Evolutionary conservation across 2,797 vertebrate species (phyloP), one percentile per base, ranked within the genome.

Genomic region (Parambassis ranga): DNA sequence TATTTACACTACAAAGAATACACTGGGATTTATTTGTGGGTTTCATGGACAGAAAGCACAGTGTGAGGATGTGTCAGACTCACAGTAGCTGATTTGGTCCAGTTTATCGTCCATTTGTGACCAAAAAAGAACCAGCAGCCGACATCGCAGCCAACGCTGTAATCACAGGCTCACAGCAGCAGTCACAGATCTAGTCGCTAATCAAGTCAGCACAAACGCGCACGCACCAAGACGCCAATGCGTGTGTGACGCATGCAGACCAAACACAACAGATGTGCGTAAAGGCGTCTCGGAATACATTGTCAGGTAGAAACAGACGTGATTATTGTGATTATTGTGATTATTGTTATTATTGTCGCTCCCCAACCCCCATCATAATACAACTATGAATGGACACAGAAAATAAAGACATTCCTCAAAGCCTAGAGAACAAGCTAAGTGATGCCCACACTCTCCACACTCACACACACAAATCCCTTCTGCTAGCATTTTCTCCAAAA

Each of bases 111-210:
- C 36, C 4, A 0, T 65, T 36, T 26, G 56, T 61, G 63, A 63
- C 61, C 72, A 69, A 56, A n/a, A 65, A 60, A 48, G 37, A 70
- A 35, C 3, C 50, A 52, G 69, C 58, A 71, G 75, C 61, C 62
- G 74, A 65, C 43, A 38, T 56, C 64, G 62, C 47, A 68, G 71
- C 49, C 77, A 73, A 28, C 23, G 2, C 47, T 74, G 56, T 74
- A 71, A 82, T 83, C 82, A 75, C 59, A 60, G 58, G 24, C 56
- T 65, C 61, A 59, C 64, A 75, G 71, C 59, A 64, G 75, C 59
- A 79, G 81, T 82, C 75, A 68, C 66, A 75, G 66, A 51, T 65
- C 44, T 26, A 52, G 42, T 11, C 1, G 13, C 59, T 72, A 80
- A 81, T 76, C 66, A 70, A n/a, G 65, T 46, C 63, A 55, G 39